Conservation (phyloP, 37 sponge, comb jelly and placozoan genomes). For the Halisarca cf. caerulea region DNA sequence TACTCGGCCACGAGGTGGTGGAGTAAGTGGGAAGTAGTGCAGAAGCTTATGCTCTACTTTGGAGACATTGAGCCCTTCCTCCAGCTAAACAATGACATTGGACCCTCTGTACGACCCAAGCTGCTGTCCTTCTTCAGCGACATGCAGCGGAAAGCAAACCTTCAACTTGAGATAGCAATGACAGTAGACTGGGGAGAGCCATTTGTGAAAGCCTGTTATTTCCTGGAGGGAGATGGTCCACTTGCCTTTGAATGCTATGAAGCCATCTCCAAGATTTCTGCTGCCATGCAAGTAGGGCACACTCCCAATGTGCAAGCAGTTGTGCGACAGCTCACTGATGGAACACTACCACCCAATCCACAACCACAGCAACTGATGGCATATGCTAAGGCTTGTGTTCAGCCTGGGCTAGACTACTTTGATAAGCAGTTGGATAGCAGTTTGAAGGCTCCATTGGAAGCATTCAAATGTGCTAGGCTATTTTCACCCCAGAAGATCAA, state of each 20-base stretch:
- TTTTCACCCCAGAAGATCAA: conserved; percentile 23
- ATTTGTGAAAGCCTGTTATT: conserved; percentile 63
- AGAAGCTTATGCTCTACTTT: conserved; percentile 32
- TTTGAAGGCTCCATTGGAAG: conserved; percentile 17
- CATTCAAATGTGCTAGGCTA: conserved; percentile 36
- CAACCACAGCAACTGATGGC: neutral
- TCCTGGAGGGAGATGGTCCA: conserved; percentile 54
- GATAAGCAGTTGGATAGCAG: neutral
- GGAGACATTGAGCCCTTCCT: conserved; percentile 48
- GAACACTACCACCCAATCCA: neutral
- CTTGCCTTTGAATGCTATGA: conserved; percentile 31
- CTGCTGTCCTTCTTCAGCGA: conserved; percentile 39
- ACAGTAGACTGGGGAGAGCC: conserved; percentile 53
- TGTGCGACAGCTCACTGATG: neutral
- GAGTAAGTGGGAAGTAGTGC: conserved; percentile 61
- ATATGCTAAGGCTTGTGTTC: conserved; percentile 21
- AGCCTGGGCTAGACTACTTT: conserved; percentile 41
- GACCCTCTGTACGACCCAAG: conserved; percentile 47
- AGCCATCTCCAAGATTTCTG: neutral
- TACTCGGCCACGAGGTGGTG: conserved; percentile 56
- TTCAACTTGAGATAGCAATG: conserved; percentile 44
- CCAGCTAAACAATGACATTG: conserved; percentile 33
- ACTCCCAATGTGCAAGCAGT: conserved; percentile 39
- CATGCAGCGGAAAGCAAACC: neutral
- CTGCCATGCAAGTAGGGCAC: conserved; percentile 7